phyloP scores from a whole-genome alignment of 2,113 vertebrate genomes.

The Mus musculus region DNA sequence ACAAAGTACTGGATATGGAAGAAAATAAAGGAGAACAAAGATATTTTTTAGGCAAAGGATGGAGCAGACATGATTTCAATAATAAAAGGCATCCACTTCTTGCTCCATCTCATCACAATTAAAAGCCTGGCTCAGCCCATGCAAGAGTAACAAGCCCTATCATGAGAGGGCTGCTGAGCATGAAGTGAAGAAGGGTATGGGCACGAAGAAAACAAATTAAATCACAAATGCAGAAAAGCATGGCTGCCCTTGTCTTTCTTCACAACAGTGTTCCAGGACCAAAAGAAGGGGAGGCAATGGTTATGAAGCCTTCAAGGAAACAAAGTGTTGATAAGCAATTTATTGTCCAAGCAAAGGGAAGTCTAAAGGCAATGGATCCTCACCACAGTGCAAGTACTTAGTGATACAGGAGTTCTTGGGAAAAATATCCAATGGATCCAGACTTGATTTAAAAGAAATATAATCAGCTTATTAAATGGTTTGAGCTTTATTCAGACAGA shows the following conservation, averaged over 20 bases:
- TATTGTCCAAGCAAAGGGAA: slow-evolving; percentile 48
- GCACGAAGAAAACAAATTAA: slow-evolving; percentile 53
- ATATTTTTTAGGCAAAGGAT: slow-evolving; percentile 61
- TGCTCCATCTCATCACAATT: background rate
- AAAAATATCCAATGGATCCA: background rate
- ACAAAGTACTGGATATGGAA: slow-evolving; percentile 44
- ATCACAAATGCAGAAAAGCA: slow-evolving; percentile 41
- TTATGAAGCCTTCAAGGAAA: slow-evolving; percentile 23
- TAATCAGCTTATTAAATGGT: background rate
- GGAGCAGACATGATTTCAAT: slow-evolving; percentile 66
- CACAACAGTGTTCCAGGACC: background rate
- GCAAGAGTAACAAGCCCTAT: background rate
- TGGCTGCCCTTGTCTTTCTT: slow-evolving; percentile 50
- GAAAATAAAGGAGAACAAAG: slow-evolving; percentile 38
- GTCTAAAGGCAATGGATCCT: slow-evolving; percentile 33
- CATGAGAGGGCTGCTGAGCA: slow-evolving; percentile 33
- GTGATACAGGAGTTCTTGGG: background rate
- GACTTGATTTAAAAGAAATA: slow-evolving; percentile 15
- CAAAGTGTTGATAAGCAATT: slow-evolving; percentile 25
- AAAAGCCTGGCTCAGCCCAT: slow-evolving; percentile 42
- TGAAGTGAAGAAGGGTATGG: slow-evolving; percentile 38
- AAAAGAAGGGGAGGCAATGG: slow-evolving; percentile 29
- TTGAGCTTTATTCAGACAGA: slow-evolving; percentile 37
- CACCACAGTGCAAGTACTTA: background rate
- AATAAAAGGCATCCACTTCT: slow-evolving; percentile 43